These are phyloP conservation scores for Hydraecia micacea DNA, from an alignment of 2,888 invertebrate species.

Conservation along the genomic window DNA sequence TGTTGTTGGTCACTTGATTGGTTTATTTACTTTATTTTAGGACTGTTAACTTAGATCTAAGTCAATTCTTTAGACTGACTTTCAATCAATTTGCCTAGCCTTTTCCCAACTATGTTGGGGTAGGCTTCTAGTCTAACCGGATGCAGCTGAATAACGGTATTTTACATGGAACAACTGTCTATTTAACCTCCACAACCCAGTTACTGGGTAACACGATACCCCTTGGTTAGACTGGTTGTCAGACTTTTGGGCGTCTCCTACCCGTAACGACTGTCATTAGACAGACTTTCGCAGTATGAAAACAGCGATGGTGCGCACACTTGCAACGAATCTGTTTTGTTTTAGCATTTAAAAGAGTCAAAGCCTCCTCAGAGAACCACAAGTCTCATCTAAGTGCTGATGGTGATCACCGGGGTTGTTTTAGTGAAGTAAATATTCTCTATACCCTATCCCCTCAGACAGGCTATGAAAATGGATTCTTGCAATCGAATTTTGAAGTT, in stretches of 20 bases:
- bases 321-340: neutral
- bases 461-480: neutral
- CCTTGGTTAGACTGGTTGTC: neutral
- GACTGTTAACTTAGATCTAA: neutral
- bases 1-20: neutral
- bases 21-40: neutral
- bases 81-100: neutral
- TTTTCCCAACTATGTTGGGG: neutral
- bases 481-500: neutral
- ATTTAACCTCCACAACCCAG: too few species aligned
- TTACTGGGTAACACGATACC: too few species aligned
- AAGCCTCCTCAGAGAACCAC: neutral
- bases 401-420: neutral
- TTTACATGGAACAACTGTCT: too few species aligned
- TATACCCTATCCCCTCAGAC: too few species aligned
- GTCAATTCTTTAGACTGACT: neutral
- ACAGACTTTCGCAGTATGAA: neutral
- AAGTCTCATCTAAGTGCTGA: neutral
- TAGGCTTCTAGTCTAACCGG: neutral
- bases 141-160: neutral
- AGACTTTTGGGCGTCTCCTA: neutral
- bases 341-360: neutral
- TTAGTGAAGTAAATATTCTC: neutral
- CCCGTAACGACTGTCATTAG: too few species aligned
- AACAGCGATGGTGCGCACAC: neutral